Base-by-base conservation (phyloP, 2,113 vertebrate genomes). In the Prionailurus viverrinus region DNA sequence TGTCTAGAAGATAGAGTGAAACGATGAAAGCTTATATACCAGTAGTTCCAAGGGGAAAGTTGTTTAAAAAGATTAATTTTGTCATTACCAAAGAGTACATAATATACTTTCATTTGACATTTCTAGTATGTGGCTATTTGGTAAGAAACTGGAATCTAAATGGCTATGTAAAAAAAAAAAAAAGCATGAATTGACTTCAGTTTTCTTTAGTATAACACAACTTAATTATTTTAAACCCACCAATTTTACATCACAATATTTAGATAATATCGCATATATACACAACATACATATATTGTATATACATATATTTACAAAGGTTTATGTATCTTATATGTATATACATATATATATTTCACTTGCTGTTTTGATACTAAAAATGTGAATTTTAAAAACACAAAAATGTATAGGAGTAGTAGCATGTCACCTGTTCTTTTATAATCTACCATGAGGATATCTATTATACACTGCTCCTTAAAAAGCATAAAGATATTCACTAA, bases 1-100 rank as follows among this genome's bases (percentile, higher is more conserved):
- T 88, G 58, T 71, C 95, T 80, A 92, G 89, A 94, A 95, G 96
- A 96, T 53, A 63, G 39, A 97, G 29, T 88, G 74, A 92, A 96
- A 95, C 45, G 78, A 76, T 73, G n/a, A 81, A 97, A 92, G 76
- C 45, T 92, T 89, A 88, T 66, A 80, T 89, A 84, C 58, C 51
- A 96, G 76, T 96, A 96, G 97, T 68, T 97, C 4, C 23, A 92
- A 53, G 9, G 33, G 31, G 45, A 97, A 98, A 85, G 7, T 71
- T 79, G 39, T 84, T 96, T 92, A 14, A 81, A 94, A 96, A 79
- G 89, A 95, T 96, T 87, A 94, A 87, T 96, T 92, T 89, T 94
- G 6, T 86, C 92, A 91, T 88, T 92, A 96, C 91, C 27, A 66
- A 94, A 95, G 39, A 82, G 29, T 58, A 33, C 19, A 85, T 55